Evolutionary conservation across 2,888 invertebrate species (phyloP), one percentile per base, ranked within the genome.

Genomic region (Hypolimnas misippus): DNA sequence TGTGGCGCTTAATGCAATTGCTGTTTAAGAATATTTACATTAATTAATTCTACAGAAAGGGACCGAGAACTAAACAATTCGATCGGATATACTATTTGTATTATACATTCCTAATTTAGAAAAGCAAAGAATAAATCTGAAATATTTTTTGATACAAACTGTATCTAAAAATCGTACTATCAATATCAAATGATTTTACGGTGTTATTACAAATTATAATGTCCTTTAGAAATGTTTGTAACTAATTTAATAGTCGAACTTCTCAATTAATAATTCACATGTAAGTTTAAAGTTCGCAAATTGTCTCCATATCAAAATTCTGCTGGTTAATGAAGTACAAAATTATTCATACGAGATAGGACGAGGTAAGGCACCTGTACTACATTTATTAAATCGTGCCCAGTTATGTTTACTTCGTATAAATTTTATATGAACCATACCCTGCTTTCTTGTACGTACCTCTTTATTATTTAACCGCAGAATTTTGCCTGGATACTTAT

Each of bases 311-410:
- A 49, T 54, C 46, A 16, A 40, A 54, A 60, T 54, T 40, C 56
- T 25, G 31, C 33, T 31, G 51, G 44, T 42, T 62, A 62, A 62
- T 62, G 52, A 57, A 54, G 52, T 31, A 46, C 25, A 21, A 52
- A 62, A 62, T 62, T 62, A 62, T 62, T 62, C 57, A 62, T 57
- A 62, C 17, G 44, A 38, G 49, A 52, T 42, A 42, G 52, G 52
- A 29, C 25, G 38, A 7, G 40, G 52, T 19, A 29, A 52, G 25
- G 25, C 12, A 55, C 10, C 57, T 51, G 49, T 57, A 46, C 52
- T 57, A 57, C 57, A 52, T 57, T 62, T 52, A 62, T 62, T 57
- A 62, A 44, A 19, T 57, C 25, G 57, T 57, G 57, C 29, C 29
- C 33, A 38, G 25, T 33, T 52, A 53, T 21, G 57, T 31, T 62